These are phyloP conservation scores for Rhizomys pruinosus DNA, from an alignment of 2,113 vertebrate species.

Conservation along the genomic window DNA sequence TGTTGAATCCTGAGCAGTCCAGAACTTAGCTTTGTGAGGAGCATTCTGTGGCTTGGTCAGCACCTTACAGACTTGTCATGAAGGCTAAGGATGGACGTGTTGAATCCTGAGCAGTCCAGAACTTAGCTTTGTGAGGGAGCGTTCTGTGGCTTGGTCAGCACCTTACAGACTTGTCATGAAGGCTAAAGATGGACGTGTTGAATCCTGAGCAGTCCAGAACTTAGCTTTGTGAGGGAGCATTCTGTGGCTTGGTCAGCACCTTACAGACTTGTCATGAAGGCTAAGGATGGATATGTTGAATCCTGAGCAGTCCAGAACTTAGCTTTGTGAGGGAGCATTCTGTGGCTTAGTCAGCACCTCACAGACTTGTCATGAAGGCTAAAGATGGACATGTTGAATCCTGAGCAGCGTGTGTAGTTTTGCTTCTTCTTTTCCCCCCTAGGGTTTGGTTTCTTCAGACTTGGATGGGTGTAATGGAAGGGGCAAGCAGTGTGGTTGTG, in stretches of 20 bases:
- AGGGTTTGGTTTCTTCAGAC: neutral
- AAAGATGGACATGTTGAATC: neutral
- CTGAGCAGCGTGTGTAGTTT: fast-evolving
- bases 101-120: too few species aligned
- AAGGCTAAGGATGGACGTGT: neutral
- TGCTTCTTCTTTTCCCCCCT: neutral
- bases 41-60: neutral
- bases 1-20: too few species aligned
- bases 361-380: neutral
- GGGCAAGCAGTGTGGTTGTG: neutral
- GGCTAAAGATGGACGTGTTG: neutral
- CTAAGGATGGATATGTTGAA: neutral
- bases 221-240: neutral
- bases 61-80: too few species aligned
- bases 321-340: neutral
- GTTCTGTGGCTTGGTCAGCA: neutral
- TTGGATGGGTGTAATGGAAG: neutral
- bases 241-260: neutral
- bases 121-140: neutral
- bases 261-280: too few species aligned
- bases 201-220: too few species aligned
- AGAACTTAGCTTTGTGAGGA: neutral
- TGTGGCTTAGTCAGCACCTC: neutral
- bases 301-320: too few species aligned
- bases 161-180: too few species aligned